Evolutionary conservation across 2,888 invertebrate species (phyloP).

Genomic region (Drosophila kuntzei): DNA sequence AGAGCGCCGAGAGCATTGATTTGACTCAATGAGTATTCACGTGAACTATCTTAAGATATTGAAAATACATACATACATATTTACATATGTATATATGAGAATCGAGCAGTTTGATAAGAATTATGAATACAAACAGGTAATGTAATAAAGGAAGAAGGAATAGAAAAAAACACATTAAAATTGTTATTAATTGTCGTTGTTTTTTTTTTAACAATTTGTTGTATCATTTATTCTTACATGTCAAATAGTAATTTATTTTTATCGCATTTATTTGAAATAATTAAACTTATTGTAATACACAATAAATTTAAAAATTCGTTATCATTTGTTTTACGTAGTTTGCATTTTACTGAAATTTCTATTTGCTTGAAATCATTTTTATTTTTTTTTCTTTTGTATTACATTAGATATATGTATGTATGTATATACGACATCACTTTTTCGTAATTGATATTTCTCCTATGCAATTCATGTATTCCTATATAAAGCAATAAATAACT

Average conservation of each 20-base stretch:
- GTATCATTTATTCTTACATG: constrained; percentile 80
- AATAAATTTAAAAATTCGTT: constrained; percentile 71
- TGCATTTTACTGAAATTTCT: constrained; percentile 76
- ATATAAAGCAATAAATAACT: constrained; percentile 84
- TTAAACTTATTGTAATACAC: constrained; percentile 69
- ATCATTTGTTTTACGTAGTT: constrained; percentile 80
- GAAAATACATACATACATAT: background rate
- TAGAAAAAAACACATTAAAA: constrained; percentile 4
- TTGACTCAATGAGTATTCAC: background rate
- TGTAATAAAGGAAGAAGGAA: background rate
- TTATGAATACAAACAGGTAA: background rate
- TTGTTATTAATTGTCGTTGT: constrained; percentile 10
- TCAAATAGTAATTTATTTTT: constrained; percentile 82
- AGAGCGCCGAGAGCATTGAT: constrained; percentile 21
- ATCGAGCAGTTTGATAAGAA: constrained; percentile 2
- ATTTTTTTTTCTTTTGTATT: constrained; percentile 39
- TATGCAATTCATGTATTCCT: constrained; percentile 79
- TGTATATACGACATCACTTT: constrained; percentile 83
- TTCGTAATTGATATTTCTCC: constrained; percentile 82
- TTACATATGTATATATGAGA: background rate
- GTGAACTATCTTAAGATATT: background rate
- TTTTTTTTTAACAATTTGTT: constrained; percentile 70
- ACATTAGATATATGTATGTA: constrained; percentile 75
- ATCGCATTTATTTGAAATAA: constrained; percentile 75
- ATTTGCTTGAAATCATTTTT: constrained; percentile 69